Conservation (phyloP, 2,888 invertebrate genomes). For the Eurytoma californica region DNA sequence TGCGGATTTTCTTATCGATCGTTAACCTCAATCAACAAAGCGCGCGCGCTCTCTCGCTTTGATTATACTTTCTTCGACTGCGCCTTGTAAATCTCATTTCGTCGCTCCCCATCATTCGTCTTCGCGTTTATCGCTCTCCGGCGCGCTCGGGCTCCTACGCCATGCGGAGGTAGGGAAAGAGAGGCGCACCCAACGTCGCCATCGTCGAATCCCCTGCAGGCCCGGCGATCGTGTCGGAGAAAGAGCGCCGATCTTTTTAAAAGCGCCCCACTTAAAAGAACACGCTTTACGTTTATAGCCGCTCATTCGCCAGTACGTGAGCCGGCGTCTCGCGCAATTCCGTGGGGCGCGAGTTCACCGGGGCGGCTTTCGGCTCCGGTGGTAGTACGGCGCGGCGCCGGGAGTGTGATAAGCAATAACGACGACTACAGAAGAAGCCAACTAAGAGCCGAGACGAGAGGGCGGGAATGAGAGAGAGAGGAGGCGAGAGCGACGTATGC, state of each 20-base stretch:
- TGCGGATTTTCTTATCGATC: no score
- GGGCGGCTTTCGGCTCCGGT: conserved; percentile 15
- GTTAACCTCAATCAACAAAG: no score
- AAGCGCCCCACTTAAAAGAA: conserved; percentile 74
- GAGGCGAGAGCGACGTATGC: conserved; percentile 58
- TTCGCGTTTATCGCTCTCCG: conserved; percentile 29
- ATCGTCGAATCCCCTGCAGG: conserved; percentile 41
- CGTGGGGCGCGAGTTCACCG: conserved; percentile 54
- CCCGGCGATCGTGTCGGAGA: conserved; percentile 44
- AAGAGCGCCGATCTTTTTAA: conserved; percentile 72
- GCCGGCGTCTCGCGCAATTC: conserved; percentile 60
- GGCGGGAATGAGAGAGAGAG: conserved; percentile 18
- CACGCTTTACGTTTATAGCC: conserved; percentile 75
- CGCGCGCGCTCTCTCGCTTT: neutral
- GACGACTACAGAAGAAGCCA: conserved; percentile 41
- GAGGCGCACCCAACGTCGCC: neutral
- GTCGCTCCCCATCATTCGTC: conserved; percentile 3
- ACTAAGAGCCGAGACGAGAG: neutral
- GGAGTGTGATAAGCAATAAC: conserved; percentile 71
- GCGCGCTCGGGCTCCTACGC: neutral
- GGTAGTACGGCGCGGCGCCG: conserved; percentile 54
- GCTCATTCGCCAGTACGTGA: conserved; percentile 71
- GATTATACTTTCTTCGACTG: conserved; percentile 9
- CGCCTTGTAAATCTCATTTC: neutral
- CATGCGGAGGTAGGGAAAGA: neutral